Evolutionary conservation across 2,113 vertebrate species (phyloP), one percentile per base, ranked within the genome.

Genomic region (Dipodomys stephensi): DNA sequence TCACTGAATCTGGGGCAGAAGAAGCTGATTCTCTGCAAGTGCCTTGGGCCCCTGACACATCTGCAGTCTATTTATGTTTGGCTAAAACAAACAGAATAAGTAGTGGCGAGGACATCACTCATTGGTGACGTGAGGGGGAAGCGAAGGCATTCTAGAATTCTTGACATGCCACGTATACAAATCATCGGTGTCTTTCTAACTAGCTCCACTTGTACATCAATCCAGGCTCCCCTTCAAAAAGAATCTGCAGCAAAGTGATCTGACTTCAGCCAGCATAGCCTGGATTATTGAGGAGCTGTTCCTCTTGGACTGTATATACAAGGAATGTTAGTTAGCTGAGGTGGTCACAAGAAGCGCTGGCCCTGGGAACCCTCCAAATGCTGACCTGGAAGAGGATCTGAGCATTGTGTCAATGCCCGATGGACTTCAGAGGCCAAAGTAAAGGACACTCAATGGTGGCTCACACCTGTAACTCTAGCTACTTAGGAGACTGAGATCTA

Each of bases 41-140:
- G 93, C 94, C 96, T 96, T 92, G 71, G 71, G 92, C 57, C 71
- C 65, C 83, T 83, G 90, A 88, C 87, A 13, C 78, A 95, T 93
- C 93, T 95, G 84, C 87, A 62, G 84, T 95, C 96, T 96, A 93
- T 96, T 97, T 97, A 96, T 78, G 90, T 94, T 96, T 93, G 93
- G 79, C 92, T 95, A 94, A 96, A 96, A 95, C 96, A 95, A 96
- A 94, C 73, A 28, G 92, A 83, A 94, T 92, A 93, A 94, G 90
- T 96, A 93, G 67, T 86, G 30, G 95, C 71, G 71, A 68, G 93
- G 81, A 25, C 39, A 94, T 96, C 95, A 93, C 8, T 97, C 96
- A 95, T 8, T 12, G 0, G 2, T 89, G 95, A 89, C 39, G 0
- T 53, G 89, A 94, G 72, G 62, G 68, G 95, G 92, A 23, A 62